Base-by-base conservation (phyloP, 2,888 invertebrate species). In the Euphydryas editha region DNA sequence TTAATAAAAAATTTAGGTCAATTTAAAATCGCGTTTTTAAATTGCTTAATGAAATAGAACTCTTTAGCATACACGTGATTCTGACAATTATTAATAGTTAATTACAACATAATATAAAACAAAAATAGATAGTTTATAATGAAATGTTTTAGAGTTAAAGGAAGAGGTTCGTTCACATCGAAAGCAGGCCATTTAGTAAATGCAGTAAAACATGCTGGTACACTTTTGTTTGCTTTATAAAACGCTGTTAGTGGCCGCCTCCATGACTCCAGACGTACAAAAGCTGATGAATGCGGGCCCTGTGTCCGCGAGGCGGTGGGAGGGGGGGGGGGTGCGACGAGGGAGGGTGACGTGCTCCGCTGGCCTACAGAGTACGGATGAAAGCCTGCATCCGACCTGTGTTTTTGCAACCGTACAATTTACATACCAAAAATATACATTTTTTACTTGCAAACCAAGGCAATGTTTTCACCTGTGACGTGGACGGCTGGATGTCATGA, bases 381-480 rank as follows among this genome's bases (percentile, higher is more conserved):
- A 47, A 47, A 20, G 21, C 46, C 46, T 46, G 46, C 46, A 47
- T 47, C 11, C 21, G 47, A 21, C 47, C 47, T 47, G 47, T 47
- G 20, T 13, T 47, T 11, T 11, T 20, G 47, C 47, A 21, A 13
- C 47, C 18, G 47, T 21, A 47, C 47, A 20, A 21, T 20, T 47
- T 15, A 2, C 47, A 47, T 11, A 20, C 20, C 47, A 47, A 18
- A 20, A 47, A 13, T 18, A 6, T 47, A 11, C 13, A 13, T 20
- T 47, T 20, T 46, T 21, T 20, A 11, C 39, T 39, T 8, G 30
- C 5, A 30, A 30, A 30, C 30, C 30, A 30, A 30, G 30, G 8
- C 8, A 7, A 4, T 30, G 30, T 30, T 30, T 30, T 30, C 30
- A 30, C 30, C 30, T 30, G 30, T 18, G 18, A 46, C 10, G 46